These are phyloP conservation scores for Ectropis crepuscularia DNA, from an alignment of 2,888 invertebrate genomes.

Conservation along the genomic window DNA sequence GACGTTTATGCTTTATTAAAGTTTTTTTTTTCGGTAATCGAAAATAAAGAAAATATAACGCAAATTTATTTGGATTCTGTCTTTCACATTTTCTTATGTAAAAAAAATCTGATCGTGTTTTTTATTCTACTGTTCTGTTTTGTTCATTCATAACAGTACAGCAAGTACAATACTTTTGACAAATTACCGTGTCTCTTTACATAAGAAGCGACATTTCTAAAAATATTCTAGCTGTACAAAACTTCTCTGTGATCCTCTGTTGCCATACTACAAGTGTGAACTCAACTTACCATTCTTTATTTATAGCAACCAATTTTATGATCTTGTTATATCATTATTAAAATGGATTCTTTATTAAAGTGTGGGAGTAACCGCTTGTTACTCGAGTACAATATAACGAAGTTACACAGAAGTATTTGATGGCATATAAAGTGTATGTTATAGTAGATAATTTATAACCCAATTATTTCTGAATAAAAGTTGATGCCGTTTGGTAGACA, in stretches of 20 bases:
- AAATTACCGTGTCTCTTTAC: not conserved
- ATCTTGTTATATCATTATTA: slow-evolving; percentile 58
- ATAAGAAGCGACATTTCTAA: not conserved
- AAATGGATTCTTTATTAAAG: slow-evolving; percentile 54
- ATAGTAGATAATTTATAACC: slow-evolving; percentile 53
- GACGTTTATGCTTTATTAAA: too few species aligned
- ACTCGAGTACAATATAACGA: slow-evolving; percentile 47
- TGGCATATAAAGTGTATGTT: slow-evolving; percentile 37
- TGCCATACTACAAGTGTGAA: slow-evolving; percentile 32
- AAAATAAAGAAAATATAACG: too few species aligned
- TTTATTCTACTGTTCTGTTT: too few species aligned
- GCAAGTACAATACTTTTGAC: too few species aligned
- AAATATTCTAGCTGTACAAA: not conserved
- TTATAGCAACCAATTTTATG: slow-evolving; percentile 51
- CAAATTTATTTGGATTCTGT: too few species aligned
- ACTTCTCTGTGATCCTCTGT: not conserved
- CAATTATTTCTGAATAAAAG: slow-evolving; percentile 58
- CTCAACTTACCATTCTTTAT: slow-evolving; percentile 41
- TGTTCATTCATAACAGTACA: too few species aligned
- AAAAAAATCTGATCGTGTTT: too few species aligned
- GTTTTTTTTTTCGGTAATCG: too few species aligned
- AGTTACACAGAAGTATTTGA: slow-evolving; percentile 41
- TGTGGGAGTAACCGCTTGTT: slow-evolving; percentile 53
- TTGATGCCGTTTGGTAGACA: slow-evolving; percentile 40
- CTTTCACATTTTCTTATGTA: too few species aligned